These are phyloP conservation scores for Pygoscelis adeliae DNA, from an alignment of 2,113 vertebrate species.

Conservation along the genomic window DNA sequence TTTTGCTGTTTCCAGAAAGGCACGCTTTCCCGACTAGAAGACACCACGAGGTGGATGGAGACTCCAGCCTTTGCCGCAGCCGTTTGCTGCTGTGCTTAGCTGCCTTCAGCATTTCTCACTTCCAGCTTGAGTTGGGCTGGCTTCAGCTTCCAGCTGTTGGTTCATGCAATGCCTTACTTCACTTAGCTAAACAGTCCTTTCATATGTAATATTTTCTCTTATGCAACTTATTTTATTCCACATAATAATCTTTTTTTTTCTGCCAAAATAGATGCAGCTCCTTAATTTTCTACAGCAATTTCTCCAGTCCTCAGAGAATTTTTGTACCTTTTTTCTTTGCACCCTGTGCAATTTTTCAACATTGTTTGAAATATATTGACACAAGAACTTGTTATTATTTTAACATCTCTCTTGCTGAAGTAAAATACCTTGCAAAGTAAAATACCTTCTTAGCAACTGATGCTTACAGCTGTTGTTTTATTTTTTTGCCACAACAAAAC, in stretches of 20 bases:
- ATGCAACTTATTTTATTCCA: neutral
- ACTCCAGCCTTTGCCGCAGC: neutral
- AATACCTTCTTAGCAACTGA: neutral
- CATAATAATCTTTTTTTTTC: neutral
- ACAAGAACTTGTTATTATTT: neutral
- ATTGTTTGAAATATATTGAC: neutral
- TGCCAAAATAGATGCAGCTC: neutral
- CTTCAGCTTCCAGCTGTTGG: slow-evolving; percentile 19
- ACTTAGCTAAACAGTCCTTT: neutral
- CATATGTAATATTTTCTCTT: neutral
- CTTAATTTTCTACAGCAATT: neutral
- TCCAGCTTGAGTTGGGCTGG: neutral
- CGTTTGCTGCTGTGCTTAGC: neutral
- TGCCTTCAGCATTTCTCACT: neutral
- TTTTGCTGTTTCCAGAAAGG: neutral
- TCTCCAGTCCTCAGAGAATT: neutral
- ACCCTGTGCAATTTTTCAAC: neutral
- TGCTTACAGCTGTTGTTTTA: neutral
- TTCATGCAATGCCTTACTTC: neutral
- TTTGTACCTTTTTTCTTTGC: neutral
- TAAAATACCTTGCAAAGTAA: neutral
- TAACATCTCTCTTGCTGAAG: neutral
- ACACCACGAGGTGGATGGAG: neutral
- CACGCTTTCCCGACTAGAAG: neutral
- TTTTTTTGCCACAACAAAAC: neutral